phyloP scores from a whole-genome alignment of 2,113 vertebrate species.

The Grammomys surdaster region DNA sequence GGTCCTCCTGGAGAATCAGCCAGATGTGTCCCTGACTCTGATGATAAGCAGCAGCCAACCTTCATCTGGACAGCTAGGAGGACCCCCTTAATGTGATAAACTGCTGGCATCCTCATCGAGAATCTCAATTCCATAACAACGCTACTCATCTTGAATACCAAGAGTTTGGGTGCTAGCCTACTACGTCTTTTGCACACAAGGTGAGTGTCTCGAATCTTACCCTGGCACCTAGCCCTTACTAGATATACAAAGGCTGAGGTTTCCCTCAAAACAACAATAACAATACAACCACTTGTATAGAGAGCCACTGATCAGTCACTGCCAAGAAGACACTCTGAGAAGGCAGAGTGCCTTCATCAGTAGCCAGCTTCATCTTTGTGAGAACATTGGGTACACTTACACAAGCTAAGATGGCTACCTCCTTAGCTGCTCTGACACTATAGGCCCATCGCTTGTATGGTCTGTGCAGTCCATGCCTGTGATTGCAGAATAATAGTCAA shows the following conservation, averaged over 20 bases:
- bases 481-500: background rate
- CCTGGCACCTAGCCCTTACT: background rate
- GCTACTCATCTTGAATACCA: background rate
- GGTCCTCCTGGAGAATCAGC: background rate
- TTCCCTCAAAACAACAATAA: background rate
- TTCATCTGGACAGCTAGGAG: background rate
- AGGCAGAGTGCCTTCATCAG: background rate
- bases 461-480: background rate
- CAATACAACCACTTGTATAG: background rate
- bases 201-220: background rate
- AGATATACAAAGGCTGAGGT: background rate
- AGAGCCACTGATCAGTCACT: background rate
- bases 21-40: background rate
- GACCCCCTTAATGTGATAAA: constrained; percentile 10
- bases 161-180: background rate
- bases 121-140: constrained; percentile 9
- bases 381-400: background rate
- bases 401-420: background rate
- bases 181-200: background rate
- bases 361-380: background rate
- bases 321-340: background rate
- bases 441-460: too few relatives aligned
- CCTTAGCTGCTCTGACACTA: background rate
- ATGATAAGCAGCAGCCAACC: background rate
- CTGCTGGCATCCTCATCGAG: background rate